Evolutionary conservation across 2,113 vertebrate genomes (phyloP).

Genomic region (Apistogramma diplotaenia): DNA sequence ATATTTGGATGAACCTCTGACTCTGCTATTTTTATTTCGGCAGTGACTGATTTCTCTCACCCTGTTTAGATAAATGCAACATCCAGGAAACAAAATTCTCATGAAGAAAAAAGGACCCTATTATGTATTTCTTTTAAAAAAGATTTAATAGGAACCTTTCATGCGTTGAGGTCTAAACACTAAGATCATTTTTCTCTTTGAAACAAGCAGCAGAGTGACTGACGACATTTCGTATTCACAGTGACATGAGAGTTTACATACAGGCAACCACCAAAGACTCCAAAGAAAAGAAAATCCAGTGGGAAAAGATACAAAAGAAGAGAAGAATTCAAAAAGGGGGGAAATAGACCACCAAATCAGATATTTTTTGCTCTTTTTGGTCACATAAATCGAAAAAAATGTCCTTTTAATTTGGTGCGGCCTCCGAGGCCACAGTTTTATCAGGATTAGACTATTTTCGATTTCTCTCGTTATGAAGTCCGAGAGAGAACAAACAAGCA

Average conservation of each 20-base stretch:
- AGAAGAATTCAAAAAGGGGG: neutral
- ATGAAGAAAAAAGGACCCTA: neutral
- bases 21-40: neutral
- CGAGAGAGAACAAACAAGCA: conserved; percentile 16
- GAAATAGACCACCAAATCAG: conserved; percentile 4
- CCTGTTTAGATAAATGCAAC: neutral
- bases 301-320: conserved; percentile 6
- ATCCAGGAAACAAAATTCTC: neutral
- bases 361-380: neutral
- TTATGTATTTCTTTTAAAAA: neutral
- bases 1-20: conserved; percentile 17
- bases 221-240: conserved; percentile 15
- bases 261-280: neutral
- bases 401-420: neutral
- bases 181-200: conserved; percentile 27
- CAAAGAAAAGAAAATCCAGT: neutral
- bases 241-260: conserved; percentile 21
- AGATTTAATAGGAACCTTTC: conserved; percentile 11
- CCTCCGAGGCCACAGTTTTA: neutral
- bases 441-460: neutral
- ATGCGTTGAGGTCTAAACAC: conserved; percentile 32
- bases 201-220: conserved; percentile 21
- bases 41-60: neutral
- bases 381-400: neutral
- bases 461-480: conserved; percentile 21